These are phyloP conservation scores for Poecilia latipinna DNA, from an alignment of 2,113 vertebrate species.

Conservation along the genomic window DNA sequence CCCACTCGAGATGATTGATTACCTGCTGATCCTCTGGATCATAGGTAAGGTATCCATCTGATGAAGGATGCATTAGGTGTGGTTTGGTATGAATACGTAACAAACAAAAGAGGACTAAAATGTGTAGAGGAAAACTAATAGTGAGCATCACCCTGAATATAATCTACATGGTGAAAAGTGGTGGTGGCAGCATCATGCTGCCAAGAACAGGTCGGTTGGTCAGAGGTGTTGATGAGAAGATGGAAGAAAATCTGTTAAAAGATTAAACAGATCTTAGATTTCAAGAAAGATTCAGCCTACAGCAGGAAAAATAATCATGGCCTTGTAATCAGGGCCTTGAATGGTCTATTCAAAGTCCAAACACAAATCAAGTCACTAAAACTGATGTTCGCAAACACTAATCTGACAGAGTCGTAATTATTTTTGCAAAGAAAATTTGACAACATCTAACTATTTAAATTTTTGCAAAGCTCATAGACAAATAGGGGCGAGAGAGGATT, in stretches of 20 bases:
- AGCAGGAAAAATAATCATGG: not conserved
- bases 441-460: not conserved
- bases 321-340: not conserved
- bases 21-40: constrained; percentile 97
- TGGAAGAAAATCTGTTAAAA: not conserved
- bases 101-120: not conserved
- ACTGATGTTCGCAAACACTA: not conserved
- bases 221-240: not conserved
- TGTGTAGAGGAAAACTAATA: not conserved
- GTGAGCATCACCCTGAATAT: not conserved
- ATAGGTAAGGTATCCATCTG: constrained; percentile 82
- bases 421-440: not conserved
- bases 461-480: not conserved
- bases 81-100: not conserved
- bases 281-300: not conserved
- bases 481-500: too few relatives aligned
- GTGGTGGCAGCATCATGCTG: not conserved
- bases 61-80: constrained; percentile 2
- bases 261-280: not conserved
- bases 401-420: not conserved
- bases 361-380: not conserved
- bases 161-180: not conserved
- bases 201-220: not conserved
- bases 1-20: constrained; percentile 93
- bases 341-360: not conserved